phyloP scores from a whole-genome alignment of 2,888 invertebrate species.

The Cosmopolites sordidus region DNA sequence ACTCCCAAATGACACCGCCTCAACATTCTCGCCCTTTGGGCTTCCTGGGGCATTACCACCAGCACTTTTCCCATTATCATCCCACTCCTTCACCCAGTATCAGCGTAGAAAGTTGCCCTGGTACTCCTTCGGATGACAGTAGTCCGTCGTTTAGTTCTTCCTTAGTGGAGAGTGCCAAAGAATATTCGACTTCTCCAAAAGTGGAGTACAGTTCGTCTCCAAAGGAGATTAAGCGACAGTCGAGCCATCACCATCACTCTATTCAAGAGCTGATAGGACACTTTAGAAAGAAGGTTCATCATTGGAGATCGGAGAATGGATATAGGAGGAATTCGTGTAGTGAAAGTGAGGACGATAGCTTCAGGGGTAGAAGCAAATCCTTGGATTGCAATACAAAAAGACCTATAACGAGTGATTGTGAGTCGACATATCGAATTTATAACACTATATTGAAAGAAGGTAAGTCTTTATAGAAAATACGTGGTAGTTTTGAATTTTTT shows the following conservation, averaged over 20 bases:
- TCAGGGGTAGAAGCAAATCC: slow-evolving; percentile 74
- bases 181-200: slow-evolving; percentile 21
- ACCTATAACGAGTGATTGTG: slow-evolving; percentile 64
- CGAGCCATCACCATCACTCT: slow-evolving; percentile 56
- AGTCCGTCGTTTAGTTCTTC: slow-evolving; percentile 32
- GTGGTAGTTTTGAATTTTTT: too few relatives aligned
- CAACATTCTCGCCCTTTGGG: slow-evolving; percentile 35
- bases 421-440: slow-evolving; percentile 76
- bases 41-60: slow-evolving; percentile 32
- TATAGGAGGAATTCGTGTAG: slow-evolving; percentile 45
- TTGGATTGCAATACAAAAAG: slow-evolving; percentile 61
- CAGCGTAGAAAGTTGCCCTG: slow-evolving; percentile 40
- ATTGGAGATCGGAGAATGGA: slow-evolving; percentile 58
- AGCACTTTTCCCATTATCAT: slow-evolving; percentile 32
- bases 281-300: slow-evolving; percentile 70
- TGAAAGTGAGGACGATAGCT: slow-evolving; percentile 53
- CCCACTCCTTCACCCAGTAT: slow-evolving; percentile 31
- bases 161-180: slow-evolving; percentile 25
- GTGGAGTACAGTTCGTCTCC: slow-evolving; percentile 27
- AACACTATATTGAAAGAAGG: slow-evolving; percentile 74
- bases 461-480: too few relatives aligned
- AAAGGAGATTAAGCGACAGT: slow-evolving; percentile 29
- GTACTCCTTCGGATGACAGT: slow-evolving; percentile 37
- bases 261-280: slow-evolving; percentile 74
- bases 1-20: slow-evolving; percentile 20